Evolutionary conservation across 2,113 vertebrate species (phyloP).

Genomic region (Proterorhinus semilunaris): DNA sequence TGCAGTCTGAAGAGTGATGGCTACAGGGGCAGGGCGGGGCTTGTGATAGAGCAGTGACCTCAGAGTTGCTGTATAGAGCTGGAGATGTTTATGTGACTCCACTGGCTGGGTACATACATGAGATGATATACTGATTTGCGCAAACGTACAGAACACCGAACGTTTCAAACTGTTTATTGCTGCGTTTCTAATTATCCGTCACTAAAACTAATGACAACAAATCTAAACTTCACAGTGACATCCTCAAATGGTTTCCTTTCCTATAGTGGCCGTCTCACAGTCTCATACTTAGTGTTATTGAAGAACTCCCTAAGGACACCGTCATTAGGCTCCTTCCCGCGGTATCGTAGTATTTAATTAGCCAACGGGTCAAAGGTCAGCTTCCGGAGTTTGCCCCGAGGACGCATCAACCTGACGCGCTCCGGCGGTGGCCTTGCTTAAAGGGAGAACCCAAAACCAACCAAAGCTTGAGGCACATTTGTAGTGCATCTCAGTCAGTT

Average conservation of each 20-base stretch:
- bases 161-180: too few species aligned
- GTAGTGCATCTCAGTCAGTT: neutral
- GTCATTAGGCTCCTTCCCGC: conserved; percentile 20
- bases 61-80: neutral
- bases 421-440: conserved; percentile 45
- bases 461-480: neutral
- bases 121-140: neutral
- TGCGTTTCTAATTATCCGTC: too few species aligned
- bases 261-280: neutral
- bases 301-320: conserved; percentile 2
- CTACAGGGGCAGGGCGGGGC: conserved; percentile 1
- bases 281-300: neutral
- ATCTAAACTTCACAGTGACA: too few species aligned
- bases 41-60: conserved; percentile 7
- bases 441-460: conserved; percentile 43
- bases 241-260: too few species aligned
- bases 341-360: conserved; percentile 9
- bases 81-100: neutral
- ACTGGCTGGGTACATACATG: neutral
- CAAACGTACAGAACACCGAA: too few species aligned
- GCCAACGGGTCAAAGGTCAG: conserved; percentile 38
- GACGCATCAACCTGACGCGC: conserved; percentile 4
- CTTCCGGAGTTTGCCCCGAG: conserved; percentile 13
- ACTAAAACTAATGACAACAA: too few species aligned
- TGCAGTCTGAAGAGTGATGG: neutral